A percentile compares a stretch with the other conserved stretches of the same genome.
Conservation (phyloP, 2,797 vertebrate genomes). For the Hoplostethus mediterraneus region DNA sequence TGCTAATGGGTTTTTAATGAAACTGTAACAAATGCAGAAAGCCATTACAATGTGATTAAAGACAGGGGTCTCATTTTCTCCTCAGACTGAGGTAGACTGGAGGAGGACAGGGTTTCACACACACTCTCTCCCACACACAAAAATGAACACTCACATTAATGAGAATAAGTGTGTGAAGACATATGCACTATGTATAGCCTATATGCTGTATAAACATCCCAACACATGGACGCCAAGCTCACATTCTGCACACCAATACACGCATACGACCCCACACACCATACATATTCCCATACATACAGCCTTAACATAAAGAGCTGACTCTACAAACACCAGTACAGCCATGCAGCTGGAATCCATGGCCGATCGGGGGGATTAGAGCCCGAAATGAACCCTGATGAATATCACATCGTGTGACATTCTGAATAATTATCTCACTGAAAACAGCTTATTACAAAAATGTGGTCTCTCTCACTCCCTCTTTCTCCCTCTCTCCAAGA, state of each 20-base stretch:
- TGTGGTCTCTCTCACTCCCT: slow-evolving; percentile 30
- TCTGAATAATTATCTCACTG: slow-evolving; percentile 82
- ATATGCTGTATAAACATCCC: slow-evolving; percentile 6
- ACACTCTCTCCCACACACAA: slow-evolving; percentile 13
- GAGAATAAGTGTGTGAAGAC: slow-evolving; percentile 7
- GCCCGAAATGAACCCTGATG: slow-evolving; percentile 71
- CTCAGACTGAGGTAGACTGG: slow-evolving; percentile 38
- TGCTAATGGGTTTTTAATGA: slow-evolving; percentile 83
- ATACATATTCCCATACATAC: slow-evolving; percentile 8
- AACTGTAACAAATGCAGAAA: slow-evolving; percentile 81
- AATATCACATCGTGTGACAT: slow-evolving; percentile 76
- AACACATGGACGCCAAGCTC: slow-evolving; percentile 3
- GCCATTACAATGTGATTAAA: slow-evolving; percentile 80
- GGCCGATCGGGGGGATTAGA: slow-evolving; percentile 76
- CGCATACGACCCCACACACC: slow-evolving; percentile 4
- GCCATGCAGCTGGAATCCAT: slow-evolving; percentile 74
- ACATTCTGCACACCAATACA: not conserved
- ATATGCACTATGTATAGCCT: not conserved
- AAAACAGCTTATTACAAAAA: slow-evolving; percentile 78
- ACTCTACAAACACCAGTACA: slow-evolving; percentile 45
- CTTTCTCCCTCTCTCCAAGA: slow-evolving; percentile 21
- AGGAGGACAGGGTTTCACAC: slow-evolving; percentile 25
- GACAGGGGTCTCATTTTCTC: slow-evolving; percentile 64
- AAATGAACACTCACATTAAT: not conserved
- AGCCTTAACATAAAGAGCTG: slow-evolving; percentile 39